phyloP scores from a whole-genome alignment of 2,797 vertebrate species.

The Micrastur ruficollis region DNA sequence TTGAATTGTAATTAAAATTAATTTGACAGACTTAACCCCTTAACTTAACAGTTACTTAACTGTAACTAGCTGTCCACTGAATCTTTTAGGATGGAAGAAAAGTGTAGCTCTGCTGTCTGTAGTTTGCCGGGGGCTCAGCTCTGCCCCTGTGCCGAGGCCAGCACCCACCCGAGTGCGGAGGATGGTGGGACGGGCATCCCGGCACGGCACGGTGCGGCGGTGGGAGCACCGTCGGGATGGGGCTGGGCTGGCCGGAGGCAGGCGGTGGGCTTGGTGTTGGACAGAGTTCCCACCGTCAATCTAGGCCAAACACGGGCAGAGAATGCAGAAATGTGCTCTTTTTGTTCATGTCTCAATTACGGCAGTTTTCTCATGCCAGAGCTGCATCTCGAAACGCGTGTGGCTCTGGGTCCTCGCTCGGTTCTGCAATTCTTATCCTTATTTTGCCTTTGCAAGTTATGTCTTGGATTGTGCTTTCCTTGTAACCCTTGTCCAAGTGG shows the following conservation, averaged over 20 bases:
- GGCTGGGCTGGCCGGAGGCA: neutral
- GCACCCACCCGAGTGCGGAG: rapidly evolving
- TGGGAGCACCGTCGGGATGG: neutral
- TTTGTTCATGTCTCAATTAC: neutral
- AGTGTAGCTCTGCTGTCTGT: neutral
- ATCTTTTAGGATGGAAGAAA: neutral
- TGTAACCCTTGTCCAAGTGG: neutral
- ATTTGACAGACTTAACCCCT: slow-evolving; percentile 46
- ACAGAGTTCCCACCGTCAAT: neutral
- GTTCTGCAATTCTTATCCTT: neutral
- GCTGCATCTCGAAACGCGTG: neutral
- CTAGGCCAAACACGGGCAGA: neutral
- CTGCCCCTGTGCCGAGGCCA: neutral
- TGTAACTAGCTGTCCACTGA: neutral
- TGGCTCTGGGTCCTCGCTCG: rapidly evolving
- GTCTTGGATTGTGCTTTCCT: neutral
- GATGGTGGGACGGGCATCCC: too few relatives aligned
- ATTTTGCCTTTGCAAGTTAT: neutral
- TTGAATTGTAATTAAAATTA: slow-evolving; percentile 70
- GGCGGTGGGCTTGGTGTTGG: neutral
- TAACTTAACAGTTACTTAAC: too few relatives aligned
- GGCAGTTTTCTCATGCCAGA: neutral
- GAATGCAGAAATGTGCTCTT: neutral
- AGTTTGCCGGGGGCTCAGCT: neutral
- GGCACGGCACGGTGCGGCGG: rapidly evolving